Base-by-base conservation (phyloP, 2,797 vertebrate species). In the Darevskia nairensis region DNA sequence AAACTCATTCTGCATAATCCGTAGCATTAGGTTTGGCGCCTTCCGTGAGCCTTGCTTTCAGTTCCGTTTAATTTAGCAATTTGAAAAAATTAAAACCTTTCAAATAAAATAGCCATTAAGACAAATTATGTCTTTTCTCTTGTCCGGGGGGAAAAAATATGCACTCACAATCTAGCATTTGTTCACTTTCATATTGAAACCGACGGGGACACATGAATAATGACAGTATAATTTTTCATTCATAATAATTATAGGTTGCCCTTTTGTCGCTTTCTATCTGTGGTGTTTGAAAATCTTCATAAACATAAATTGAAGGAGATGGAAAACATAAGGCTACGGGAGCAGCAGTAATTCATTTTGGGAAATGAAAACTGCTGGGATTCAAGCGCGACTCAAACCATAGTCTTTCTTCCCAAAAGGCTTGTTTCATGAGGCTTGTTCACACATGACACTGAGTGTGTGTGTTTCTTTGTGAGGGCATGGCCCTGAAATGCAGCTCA, bases 51-150 rank as follows among this genome's bases (percentile, higher is more conserved):
- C 7, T 87, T 91, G 44, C 87, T 74, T 80, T 85, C 21, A 29
- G 86, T 89, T 88, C 59, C 29, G 1, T 2, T 39, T 76, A 59
- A 50, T 64, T 74, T n/a, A 81, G 41, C 46, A 74, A 66, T 85
- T 82, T 82, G 66, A 66, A 83, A 74, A 0, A 35, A 82, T 79
- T 46, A 88, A 72, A 19, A 82, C 23, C 13, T 91, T 93, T 90
- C 71, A 87, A 78, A 81, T 68, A 88, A 55, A 87, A 90, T 89
- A 91, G 44, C 29, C 82, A 59, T 81, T 72, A 75, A 46, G n/a
- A 39, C 69, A 81, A 81, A 81, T 89, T 89, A 81, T 85, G 75
- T 75, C n/a, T 41, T 84, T 25, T 61, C 81, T 69, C 50, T 10
- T 82, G 55, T 27, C 78, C 39, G 55, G 0, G 1, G 39, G 25